These are phyloP conservation scores for Notiomystis cincta DNA, from an alignment of 2,113 vertebrate genomes.

Conservation along the genomic window DNA sequence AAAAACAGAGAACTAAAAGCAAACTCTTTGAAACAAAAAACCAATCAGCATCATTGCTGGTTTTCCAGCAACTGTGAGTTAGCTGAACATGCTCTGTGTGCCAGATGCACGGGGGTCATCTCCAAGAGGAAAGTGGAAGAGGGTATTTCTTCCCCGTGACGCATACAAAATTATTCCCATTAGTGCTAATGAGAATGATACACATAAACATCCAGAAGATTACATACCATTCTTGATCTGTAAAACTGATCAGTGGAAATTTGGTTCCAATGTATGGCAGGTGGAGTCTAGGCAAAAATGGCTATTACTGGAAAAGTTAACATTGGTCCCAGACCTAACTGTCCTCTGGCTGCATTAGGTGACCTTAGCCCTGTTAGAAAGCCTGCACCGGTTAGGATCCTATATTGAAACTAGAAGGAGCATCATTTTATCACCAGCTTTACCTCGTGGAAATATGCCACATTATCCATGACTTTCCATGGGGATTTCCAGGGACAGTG, in stretches of 20 bases:
- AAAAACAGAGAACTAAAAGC: constrained; percentile 33
- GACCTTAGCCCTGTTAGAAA: neutral
- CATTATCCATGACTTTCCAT: fast-evolving
- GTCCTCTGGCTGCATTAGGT: neutral
- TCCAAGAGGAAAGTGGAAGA: constrained; percentile 16
- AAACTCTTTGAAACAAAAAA: constrained; percentile 41
- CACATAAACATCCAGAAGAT: constrained; percentile 63
- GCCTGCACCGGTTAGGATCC: neutral
- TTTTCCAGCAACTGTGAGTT: constrained; percentile 62
- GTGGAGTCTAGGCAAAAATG: constrained; percentile 61
- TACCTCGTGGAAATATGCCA: neutral
- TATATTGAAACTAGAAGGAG: neutral
- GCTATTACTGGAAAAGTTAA: constrained; percentile 58
- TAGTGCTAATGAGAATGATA: constrained; percentile 63
- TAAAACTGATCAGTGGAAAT: constrained; percentile 64
- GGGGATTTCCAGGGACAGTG: neutral
- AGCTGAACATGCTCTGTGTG: constrained; percentile 38
- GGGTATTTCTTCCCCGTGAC: constrained; percentile 32
- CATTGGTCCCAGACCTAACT: constrained; percentile 14
- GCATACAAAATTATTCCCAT: constrained; percentile 54
- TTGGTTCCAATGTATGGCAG: constrained; percentile 60
- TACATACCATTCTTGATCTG: constrained; percentile 64
- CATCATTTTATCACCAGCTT: neutral
- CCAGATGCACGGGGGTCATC: constrained; percentile 22
- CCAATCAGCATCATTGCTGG: constrained; percentile 43